Evolutionary conservation across 2,888 invertebrate genomes (phyloP).

Genomic region (Tanypteryx hageni): DNA sequence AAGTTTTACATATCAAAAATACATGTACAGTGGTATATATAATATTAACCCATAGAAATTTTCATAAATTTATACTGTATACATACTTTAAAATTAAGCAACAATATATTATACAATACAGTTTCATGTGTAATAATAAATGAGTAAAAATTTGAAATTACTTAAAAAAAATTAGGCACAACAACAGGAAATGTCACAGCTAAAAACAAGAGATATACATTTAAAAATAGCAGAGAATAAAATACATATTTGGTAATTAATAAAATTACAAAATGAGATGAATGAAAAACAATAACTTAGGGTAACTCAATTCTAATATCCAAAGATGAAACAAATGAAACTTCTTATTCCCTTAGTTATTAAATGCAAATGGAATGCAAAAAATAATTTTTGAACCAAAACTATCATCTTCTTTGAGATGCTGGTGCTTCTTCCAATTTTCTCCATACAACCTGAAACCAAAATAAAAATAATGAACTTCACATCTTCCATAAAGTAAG

Average conservation of each 20-base stretch:
- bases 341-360: slow-evolving; percentile 57
- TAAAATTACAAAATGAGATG: slow-evolving; percentile 60
- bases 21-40: slow-evolving; percentile 49
- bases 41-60: slow-evolving; percentile 56
- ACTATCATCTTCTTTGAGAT: slow-evolving; percentile 73
- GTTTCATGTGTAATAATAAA: slow-evolving; percentile 34
- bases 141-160: slow-evolving; percentile 40
- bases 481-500: neutral
- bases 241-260: slow-evolving; percentile 63
- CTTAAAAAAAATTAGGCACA: slow-evolving; percentile 57
- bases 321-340: slow-evolving; percentile 62
- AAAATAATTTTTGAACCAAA: slow-evolving; percentile 8
- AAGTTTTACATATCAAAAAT: slow-evolving; percentile 64
- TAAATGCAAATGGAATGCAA: slow-evolving; percentile 49
- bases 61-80: slow-evolving; percentile 23
- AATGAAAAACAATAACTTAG: slow-evolving; percentile 63
- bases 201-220: slow-evolving; percentile 61
- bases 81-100: slow-evolving; percentile 57
- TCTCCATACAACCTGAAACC: slow-evolving; percentile 88
- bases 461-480: slow-evolving; percentile 50
- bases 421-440: slow-evolving; percentile 92
- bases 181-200: slow-evolving; percentile 54
- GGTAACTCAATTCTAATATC: slow-evolving; percentile 58
- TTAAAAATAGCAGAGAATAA: slow-evolving; percentile 48
- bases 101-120: slow-evolving; percentile 31